A percentile compares a stretch with the other conserved stretches of the same genome.
Conservation (phyloP, 1,140 invertebrate genomes). For the Lutraria rhynchaena region DNA sequence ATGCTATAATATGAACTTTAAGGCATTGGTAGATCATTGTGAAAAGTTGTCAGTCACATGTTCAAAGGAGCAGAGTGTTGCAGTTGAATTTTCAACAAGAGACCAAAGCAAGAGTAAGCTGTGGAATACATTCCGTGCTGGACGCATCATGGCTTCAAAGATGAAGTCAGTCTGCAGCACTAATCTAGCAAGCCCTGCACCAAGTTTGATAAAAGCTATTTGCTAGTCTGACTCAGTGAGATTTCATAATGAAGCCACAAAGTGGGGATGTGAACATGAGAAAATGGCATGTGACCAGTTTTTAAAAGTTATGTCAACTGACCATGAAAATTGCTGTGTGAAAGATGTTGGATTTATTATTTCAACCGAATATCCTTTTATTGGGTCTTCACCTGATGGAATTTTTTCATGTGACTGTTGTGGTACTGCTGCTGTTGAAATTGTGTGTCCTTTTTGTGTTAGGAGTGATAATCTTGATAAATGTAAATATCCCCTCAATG, state of each 20-base stretch:
- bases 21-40: constrained; percentile 20
- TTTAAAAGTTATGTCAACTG: not conserved
- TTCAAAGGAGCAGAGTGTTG: constrained; percentile 21
- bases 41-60: constrained; percentile 7
- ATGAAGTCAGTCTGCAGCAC: constrained; percentile 13
- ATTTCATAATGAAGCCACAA: constrained; percentile 30
- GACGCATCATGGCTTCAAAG: constrained; percentile 49
- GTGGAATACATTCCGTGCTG: constrained; percentile 35
- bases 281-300: constrained; percentile 10
- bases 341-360: constrained; percentile 13
- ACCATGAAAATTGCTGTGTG: constrained; percentile 19
- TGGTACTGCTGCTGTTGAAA: constrained; percentile 3
- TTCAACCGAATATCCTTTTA: constrained; percentile 43
- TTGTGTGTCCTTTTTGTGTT: constrained; percentile 37
- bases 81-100: constrained; percentile 45
- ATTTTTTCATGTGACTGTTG: constrained; percentile 15
- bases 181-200: not conserved
- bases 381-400: constrained; percentile 61
- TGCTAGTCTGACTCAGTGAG: constrained; percentile 44
- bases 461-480: constrained; percentile 37
- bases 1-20: not conserved
- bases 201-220: constrained; percentile 17
- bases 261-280: constrained; percentile 59
- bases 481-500: no score
- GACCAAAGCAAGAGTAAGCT: constrained; percentile 5